These are phyloP conservation scores for Burhinus oedicnemus DNA, from an alignment of 2,113 vertebrate species.

Conservation along the genomic window DNA sequence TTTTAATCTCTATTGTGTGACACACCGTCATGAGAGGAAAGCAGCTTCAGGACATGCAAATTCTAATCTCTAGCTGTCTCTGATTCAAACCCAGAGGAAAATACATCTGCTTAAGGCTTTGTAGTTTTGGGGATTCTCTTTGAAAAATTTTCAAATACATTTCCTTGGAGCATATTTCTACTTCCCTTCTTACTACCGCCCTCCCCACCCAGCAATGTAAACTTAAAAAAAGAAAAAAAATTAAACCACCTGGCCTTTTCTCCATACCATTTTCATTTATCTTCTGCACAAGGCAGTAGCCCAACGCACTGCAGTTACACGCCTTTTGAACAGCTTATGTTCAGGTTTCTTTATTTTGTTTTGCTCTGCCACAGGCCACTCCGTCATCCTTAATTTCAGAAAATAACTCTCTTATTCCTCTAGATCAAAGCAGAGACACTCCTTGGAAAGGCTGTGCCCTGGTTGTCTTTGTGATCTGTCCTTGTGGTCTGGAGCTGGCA, in stretches of 20 bases:
- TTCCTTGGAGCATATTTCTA: not conserved
- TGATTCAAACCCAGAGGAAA: not conserved
- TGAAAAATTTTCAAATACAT: not conserved
- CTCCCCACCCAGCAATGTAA: not conserved
- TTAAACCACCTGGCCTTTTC: not conserved
- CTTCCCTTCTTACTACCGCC: not conserved
- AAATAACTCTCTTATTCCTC: not conserved
- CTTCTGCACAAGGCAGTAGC: not conserved
- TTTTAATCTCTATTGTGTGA: not conserved
- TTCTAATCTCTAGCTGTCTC: not conserved
- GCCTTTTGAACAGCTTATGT: not conserved
- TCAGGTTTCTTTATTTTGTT: constrained; percentile 32
- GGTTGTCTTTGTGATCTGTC: not conserved
- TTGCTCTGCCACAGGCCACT: not conserved
- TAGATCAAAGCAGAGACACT: constrained; percentile 8
- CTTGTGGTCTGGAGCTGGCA: not conserved
- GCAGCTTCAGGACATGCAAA: not conserved
- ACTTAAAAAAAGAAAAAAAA: not conserved
- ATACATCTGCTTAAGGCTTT: not conserved
- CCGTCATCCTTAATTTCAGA: constrained; percentile 20
- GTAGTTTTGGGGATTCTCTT: not conserved
- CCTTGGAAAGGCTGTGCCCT: not conserved
- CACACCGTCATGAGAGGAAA: not conserved
- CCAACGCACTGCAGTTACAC: not conserved
- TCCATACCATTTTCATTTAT: not conserved